Conservation (phyloP, 1,140 invertebrate genomes). For the Philopotamus ludificatus region DNA sequence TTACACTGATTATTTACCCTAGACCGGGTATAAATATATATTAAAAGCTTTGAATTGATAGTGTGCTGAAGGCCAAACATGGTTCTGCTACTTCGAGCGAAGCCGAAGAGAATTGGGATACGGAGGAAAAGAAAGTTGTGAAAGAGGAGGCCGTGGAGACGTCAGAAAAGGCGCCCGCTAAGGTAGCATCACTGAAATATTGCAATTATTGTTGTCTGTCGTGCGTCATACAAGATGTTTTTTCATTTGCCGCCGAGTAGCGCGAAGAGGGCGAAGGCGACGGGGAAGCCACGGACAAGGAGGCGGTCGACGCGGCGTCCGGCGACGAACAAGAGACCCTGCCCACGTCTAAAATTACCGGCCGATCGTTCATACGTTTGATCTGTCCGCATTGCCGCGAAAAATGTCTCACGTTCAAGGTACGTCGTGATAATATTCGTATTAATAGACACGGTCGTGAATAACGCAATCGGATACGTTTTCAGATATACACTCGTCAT, state of each 20-base stretch:
- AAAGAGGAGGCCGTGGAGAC: constrained; percentile 50
- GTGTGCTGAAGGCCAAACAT: constrained; percentile 51
- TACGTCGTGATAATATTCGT: too few relatives aligned
- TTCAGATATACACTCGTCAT: constrained; percentile 66
- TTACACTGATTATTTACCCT: too few relatives aligned
- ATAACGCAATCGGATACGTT: neutral
- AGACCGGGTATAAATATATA: too few relatives aligned
- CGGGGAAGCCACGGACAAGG: constrained; percentile 53
- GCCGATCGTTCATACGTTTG: constrained; percentile 64
- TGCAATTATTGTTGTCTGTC: neutral
- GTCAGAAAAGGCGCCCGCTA: constrained; percentile 45
- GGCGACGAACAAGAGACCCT: constrained; percentile 49
- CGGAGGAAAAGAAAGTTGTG: constrained; percentile 49
- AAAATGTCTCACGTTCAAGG: constrained; percentile 70
- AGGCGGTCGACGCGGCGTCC: constrained; percentile 55
- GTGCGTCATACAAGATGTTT: neutral
- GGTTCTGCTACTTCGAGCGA: constrained; percentile 53
- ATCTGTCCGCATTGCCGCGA: constrained; percentile 72
- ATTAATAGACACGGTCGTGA: neutral
- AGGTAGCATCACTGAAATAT: constrained; percentile 16
- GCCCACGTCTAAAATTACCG: constrained; percentile 50
- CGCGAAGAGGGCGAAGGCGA: constrained; percentile 46
- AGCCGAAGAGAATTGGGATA: constrained; percentile 52
- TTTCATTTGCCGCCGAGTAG: constrained; percentile 10
- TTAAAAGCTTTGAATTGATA: constrained; percentile 41